phyloP scores from a whole-genome alignment of 2,888 invertebrate species.

The Leptinotarsa haldemani region DNA sequence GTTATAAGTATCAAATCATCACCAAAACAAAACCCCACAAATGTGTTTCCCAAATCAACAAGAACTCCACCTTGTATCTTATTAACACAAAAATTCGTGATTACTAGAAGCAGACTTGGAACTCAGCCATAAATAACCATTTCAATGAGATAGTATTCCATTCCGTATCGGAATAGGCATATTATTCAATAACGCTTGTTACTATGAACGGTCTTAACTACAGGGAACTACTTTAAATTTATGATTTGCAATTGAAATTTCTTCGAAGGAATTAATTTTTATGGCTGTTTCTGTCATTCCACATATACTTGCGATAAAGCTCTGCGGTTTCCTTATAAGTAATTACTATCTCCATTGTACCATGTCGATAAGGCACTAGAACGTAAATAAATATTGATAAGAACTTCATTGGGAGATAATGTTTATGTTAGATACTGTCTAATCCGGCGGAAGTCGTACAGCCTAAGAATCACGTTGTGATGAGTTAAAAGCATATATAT shows the following conservation, averaged over 20 bases:
- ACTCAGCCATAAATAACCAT: neutral
- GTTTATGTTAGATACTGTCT: no score
- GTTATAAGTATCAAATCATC: no score
- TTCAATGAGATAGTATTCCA: constrained; percentile 10
- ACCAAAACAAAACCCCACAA: no score
- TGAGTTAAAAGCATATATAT: no score
- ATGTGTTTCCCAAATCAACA: no score
- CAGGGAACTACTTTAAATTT: neutral
- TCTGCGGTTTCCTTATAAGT: neutral
- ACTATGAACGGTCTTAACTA: neutral
- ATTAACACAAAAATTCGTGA: neutral
- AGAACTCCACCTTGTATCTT: neutral
- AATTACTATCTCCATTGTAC: neutral
- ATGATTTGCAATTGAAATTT: constrained; percentile 4
- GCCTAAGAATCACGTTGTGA: no score
- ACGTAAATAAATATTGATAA: neutral
- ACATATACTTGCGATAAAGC: neutral
- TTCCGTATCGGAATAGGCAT: constrained; percentile 1
- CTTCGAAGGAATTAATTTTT: neutral
- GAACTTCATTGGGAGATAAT: no score
- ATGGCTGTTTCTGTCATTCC: neutral
- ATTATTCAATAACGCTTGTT: constrained; percentile 7
- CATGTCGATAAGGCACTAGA: neutral
- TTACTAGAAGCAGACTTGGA: neutral
- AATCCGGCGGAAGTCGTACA: no score